Conservation (phyloP, 2,797 vertebrate species). For the Rhabdophis nuchalis region DNA sequence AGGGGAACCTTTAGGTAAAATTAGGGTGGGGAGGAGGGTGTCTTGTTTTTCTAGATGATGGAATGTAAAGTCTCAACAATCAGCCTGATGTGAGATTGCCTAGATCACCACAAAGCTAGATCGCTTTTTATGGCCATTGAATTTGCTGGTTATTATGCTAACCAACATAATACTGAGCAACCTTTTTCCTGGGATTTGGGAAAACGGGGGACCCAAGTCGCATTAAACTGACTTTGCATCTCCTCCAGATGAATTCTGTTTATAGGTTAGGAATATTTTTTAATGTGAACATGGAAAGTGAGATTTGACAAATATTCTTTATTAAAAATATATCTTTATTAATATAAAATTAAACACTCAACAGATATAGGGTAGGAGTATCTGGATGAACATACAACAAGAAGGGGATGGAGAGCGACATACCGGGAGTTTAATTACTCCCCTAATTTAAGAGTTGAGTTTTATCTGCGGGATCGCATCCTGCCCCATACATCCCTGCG, state of each 20-base stretch:
- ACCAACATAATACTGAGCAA: neutral
- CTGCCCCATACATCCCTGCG: too few relatives aligned
- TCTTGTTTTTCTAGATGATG: neutral
- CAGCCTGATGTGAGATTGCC: neutral
- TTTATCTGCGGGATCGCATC: too few relatives aligned
- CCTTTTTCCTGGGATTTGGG: neutral
- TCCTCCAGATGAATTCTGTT: neutral
- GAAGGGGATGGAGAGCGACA: too few relatives aligned
- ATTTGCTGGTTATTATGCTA: neutral
- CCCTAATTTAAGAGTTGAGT: too few relatives aligned
- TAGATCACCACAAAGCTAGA: neutral
- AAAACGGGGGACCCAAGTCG: too few relatives aligned
- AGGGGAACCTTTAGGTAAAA: too few relatives aligned
- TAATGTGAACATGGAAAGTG: too few relatives aligned
- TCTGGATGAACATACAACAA: too few relatives aligned
- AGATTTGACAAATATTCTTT: neutral
- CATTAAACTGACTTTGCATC: neutral
- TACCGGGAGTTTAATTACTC: too few relatives aligned
- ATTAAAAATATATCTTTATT: too few relatives aligned
- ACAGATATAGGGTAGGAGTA: too few relatives aligned
- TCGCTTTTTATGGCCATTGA: neutral
- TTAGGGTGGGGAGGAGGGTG: neutral
- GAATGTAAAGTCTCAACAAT: neutral
- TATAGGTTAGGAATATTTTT: neutral
- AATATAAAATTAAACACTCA: too few relatives aligned